Evolutionary conservation across 37 sponge, comb jelly and placozoan species (phyloP).

Genomic region (Petrosia ficiformis): DNA sequence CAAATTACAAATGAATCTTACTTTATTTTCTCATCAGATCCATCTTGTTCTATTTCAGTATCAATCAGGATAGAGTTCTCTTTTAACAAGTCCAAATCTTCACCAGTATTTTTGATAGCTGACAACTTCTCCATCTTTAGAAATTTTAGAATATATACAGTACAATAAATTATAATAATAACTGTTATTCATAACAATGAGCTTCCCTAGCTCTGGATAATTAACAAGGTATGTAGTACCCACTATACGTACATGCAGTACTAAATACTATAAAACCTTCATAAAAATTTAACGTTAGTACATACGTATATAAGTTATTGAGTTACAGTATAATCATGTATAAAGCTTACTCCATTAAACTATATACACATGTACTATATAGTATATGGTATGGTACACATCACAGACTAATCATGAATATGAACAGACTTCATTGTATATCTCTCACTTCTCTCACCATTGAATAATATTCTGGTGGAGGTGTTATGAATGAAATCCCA

Average conservation of each 20-base stretch:
- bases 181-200: background rate
- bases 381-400: no score
- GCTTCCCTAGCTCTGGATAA: no score
- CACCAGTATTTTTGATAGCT: background rate
- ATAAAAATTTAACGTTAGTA: no score
- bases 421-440: no score
- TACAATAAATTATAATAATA: background rate
- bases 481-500: conserved; percentile 22
- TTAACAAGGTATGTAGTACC: no score
- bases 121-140: background rate
- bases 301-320: no score
- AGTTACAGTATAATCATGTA: no score
- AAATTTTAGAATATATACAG: background rate
- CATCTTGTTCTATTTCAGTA: background rate
- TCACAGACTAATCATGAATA: no score
- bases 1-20: background rate
- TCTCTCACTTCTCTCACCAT: no score
- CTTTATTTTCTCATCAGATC: background rate
- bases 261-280: background rate
- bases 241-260: no score
- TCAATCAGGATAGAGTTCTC: conserved; percentile 14
- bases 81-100: background rate
- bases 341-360: no score
- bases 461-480: conserved; percentile 44
- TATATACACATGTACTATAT: no score